Evolutionary conservation across 2,888 invertebrate species (phyloP).

Genomic region (Xanthorhoe designata): DNA sequence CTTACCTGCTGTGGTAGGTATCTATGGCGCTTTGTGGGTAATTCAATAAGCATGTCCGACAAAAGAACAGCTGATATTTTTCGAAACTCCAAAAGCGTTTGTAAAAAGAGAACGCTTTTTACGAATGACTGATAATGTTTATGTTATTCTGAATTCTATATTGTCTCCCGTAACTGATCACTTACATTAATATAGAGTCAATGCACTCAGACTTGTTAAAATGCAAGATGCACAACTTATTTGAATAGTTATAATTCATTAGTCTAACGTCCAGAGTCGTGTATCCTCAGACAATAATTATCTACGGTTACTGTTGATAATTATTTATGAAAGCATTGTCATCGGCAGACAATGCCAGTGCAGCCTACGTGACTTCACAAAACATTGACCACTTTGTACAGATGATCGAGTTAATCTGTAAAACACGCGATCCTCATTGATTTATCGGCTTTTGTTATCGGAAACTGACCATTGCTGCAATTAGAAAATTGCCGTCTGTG

Average conservation of each 20-base stretch:
- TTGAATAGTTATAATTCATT: slow-evolving; percentile 33
- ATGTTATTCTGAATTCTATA: neutral
- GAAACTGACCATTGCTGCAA: slow-evolving; percentile 42
- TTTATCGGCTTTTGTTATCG: slow-evolving; percentile 47
- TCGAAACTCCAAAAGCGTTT: slow-evolving; percentile 22
- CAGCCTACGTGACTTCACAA: slow-evolving; percentile 55
- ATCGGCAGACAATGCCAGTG: slow-evolving; percentile 64
- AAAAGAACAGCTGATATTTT: slow-evolving; percentile 42
- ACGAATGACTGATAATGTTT: neutral
- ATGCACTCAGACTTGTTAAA: slow-evolving; percentile 4
- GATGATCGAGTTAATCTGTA: slow-evolving; percentile 34
- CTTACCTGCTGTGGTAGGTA: slow-evolving; percentile 40
- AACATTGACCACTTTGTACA: slow-evolving; percentile 31
- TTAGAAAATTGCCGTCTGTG: slow-evolving; percentile 46
- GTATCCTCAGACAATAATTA: slow-evolving; percentile 42
- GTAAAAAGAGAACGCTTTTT: slow-evolving; percentile 11
- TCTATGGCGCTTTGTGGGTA: slow-evolving; percentile 40
- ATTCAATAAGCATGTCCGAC: slow-evolving; percentile 40
- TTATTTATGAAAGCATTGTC: slow-evolving; percentile 69
- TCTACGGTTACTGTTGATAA: slow-evolving; percentile 50
- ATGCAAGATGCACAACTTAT: slow-evolving; percentile 20
- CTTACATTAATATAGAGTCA: neutral
- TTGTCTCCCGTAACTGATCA: neutral
- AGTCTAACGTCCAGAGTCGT: slow-evolving; percentile 40
- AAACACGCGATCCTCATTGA: slow-evolving; percentile 45